These are phyloP conservation scores for Drosophila micromelanica DNA, from an alignment of 1,140 invertebrate species.

Conservation along the genomic window DNA sequence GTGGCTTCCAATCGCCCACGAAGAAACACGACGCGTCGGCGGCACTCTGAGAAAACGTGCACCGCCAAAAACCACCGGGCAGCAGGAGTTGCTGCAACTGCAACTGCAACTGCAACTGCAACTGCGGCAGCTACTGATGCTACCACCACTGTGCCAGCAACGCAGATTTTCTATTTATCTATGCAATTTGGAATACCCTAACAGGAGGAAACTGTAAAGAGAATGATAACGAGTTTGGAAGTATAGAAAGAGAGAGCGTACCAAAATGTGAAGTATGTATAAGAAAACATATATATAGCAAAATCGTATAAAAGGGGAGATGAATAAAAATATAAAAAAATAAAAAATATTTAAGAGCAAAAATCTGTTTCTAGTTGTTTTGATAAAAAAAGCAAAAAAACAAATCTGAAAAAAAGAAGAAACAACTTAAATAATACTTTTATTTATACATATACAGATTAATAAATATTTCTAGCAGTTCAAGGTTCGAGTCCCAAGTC, in stretches of 20 bases:
- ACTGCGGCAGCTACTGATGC: constrained; percentile 2
- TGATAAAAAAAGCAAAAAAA: too few relatives aligned
- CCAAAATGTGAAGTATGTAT: too few relatives aligned
- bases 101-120: not conserved
- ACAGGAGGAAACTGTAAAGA: not conserved
- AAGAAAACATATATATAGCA: too few relatives aligned
- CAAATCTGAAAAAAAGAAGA: too few relatives aligned
- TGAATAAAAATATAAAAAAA: too few relatives aligned
- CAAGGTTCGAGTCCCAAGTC: too few relatives aligned
- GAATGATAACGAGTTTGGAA: not conserved
- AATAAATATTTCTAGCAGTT: too few relatives aligned
- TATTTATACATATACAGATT: too few relatives aligned
- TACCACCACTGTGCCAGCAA: constrained; percentile 9
- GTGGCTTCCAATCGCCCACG: constrained; percentile 53
- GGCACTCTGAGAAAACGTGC: constrained; percentile 54
- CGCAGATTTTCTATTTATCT: constrained; percentile 25
- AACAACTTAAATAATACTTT: too few relatives aligned
- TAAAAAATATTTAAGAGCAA: too few relatives aligned
- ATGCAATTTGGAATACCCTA: constrained; percentile 19
- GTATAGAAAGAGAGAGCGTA: not conserved
- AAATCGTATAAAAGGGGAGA: too few relatives aligned
- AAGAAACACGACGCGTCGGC: constrained; percentile 54
- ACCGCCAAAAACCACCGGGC: constrained; percentile 36
- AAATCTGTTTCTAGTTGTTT: too few relatives aligned
- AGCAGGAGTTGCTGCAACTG: constrained; percentile 5